These are phyloP conservation scores for Agapostemon virescens DNA, from an alignment of 2,888 invertebrate genomes.

Conservation along the genomic window DNA sequence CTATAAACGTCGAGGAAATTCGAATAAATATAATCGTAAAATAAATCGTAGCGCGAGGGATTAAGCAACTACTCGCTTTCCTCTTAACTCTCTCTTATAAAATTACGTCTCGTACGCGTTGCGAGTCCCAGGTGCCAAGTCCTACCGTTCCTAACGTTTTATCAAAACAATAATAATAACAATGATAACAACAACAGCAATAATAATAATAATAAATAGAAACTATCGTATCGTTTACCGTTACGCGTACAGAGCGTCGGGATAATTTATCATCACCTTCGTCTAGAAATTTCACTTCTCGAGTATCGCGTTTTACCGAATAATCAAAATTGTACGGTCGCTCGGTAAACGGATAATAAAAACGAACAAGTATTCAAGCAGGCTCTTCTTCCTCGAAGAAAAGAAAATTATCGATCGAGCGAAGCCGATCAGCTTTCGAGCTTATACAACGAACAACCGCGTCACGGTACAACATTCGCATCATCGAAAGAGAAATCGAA, in stretches of 20 bases:
- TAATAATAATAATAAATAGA: neutral
- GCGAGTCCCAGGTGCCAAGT: neutral
- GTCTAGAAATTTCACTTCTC: neutral
- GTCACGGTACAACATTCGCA: slow-evolving; percentile 1
- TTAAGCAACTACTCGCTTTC: neutral
- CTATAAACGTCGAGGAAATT: neutral
- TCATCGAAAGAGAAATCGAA: slow-evolving; percentile 38
- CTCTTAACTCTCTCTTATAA: neutral
- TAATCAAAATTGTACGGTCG: neutral
- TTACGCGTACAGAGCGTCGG: neutral
- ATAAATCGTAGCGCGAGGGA: no score
- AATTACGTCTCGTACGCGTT: neutral
- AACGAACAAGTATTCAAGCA: neutral
- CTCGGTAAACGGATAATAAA: neutral
- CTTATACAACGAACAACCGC: slow-evolving; percentile 11
- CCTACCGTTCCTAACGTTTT: neutral
- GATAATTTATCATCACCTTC: neutral
- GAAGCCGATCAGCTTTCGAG: neutral
- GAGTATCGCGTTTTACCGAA: neutral
- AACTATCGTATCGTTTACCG: neutral
- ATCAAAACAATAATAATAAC: neutral
- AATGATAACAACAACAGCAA: neutral
- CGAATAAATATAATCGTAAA: neutral
- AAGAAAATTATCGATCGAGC: neutral
- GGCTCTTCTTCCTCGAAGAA: neutral